Percentiles rank a stretch among this genome's conserved stretches.
These are phyloP conservation scores for Pasiphila rectangulata DNA, from an alignment of 2,888 invertebrate genomes.

Conservation along the genomic window DNA sequence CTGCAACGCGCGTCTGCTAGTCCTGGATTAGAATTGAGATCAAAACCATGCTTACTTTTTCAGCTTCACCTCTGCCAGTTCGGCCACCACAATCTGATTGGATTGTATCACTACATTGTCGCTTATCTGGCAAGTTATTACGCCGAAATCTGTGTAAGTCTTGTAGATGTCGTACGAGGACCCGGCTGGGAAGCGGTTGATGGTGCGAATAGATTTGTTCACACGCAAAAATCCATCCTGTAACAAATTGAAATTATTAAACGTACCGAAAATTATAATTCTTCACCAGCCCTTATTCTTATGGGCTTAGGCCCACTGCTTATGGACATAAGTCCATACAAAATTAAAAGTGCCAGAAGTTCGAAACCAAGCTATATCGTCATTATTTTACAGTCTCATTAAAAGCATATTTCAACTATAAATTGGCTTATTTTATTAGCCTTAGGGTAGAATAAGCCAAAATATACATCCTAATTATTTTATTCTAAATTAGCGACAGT, in stretches of 20 bases:
- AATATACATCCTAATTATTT: no score
- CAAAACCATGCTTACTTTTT: slow-evolving; percentile 47
- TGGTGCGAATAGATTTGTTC: slow-evolving; percentile 84
- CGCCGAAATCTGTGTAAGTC: slow-evolving; percentile 87
- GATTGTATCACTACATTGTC: slow-evolving; percentile 79
- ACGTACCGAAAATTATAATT: slow-evolving; percentile 3
- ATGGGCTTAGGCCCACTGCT: not conserved
- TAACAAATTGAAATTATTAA: no score
- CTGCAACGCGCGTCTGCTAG: not conserved
- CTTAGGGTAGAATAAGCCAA: no score
- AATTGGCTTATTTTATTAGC: no score
- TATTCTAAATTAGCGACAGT: no score
- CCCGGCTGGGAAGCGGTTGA: slow-evolving; percentile 87
- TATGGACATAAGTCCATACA: not conserved
- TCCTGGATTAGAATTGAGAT: not conserved
- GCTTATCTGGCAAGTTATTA: slow-evolving; percentile 83
- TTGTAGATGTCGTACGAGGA: slow-evolving; percentile 87
- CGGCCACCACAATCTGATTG: slow-evolving; percentile 77
- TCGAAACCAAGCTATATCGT: not conserved
- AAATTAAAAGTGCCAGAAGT: not conserved
- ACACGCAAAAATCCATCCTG: slow-evolving; percentile 85
- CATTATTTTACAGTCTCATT: no score
- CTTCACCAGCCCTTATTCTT: not conserved
- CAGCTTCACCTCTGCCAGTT: slow-evolving; percentile 69
- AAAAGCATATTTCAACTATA: no score